These are phyloP conservation scores for Oncorhynchus nerka DNA, from an alignment of 2,113 vertebrate genomes.

Conservation along the genomic window DNA sequence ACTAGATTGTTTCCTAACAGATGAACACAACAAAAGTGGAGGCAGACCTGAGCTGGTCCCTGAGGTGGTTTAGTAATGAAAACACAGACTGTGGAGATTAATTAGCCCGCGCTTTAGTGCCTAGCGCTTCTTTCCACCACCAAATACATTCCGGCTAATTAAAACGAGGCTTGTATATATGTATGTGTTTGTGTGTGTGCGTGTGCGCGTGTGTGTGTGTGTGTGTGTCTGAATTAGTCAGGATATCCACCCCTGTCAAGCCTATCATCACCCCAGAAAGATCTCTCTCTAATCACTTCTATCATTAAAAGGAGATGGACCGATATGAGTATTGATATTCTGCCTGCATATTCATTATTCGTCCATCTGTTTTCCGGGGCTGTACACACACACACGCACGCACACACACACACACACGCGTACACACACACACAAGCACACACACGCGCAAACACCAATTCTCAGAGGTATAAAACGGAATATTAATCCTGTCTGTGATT, in stretches of 20 bases:
- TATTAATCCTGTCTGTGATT: constrained; percentile 25
- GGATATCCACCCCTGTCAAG: constrained; percentile 17
- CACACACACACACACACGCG: no score
- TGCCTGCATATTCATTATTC: constrained; percentile 22
- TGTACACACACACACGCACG: constrained; percentile 8
- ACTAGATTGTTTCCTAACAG: constrained; percentile 46
- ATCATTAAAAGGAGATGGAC: constrained; percentile 20
- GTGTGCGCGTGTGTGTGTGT: constrained; percentile 15
- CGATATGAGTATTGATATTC: constrained; percentile 46
- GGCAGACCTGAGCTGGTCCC: constrained; percentile 30
- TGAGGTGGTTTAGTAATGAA: constrained; percentile 32
- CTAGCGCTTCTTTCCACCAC: constrained; percentile 27
- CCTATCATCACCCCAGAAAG: constrained; percentile 8
- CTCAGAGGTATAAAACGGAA: constrained; percentile 30
- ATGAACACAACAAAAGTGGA: constrained; percentile 23
- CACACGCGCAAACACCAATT: not conserved
- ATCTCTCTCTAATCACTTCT: constrained; percentile 5
- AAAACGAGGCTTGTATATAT: constrained; percentile 33
- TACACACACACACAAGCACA: no score
- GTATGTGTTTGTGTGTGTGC: constrained; percentile 1
- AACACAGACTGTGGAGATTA: constrained; percentile 51
- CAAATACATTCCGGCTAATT: constrained; percentile 49
- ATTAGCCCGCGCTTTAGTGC: constrained; percentile 47
- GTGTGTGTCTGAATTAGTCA: constrained; percentile 8
- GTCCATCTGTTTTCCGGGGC: constrained; percentile 33